Conservation (phyloP, 1,140 invertebrate genomes). For the Coboldia fuscipes region DNA sequence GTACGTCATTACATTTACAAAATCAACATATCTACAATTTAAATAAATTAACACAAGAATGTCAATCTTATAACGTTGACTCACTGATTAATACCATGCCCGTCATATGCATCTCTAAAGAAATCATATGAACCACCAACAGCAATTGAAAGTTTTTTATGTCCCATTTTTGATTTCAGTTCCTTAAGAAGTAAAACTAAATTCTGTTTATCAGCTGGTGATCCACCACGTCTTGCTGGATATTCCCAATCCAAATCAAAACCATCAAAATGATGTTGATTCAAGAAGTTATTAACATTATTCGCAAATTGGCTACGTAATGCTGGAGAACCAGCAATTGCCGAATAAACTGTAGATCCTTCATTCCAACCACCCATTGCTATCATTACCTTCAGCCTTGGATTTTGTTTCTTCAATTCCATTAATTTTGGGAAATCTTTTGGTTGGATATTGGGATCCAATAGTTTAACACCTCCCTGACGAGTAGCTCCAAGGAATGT, state of each 20-base stretch:
- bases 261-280: constrained; percentile 29
- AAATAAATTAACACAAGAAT: too few species aligned
- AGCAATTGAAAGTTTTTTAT: constrained; percentile 22
- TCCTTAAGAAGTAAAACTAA: constrained; percentile 21
- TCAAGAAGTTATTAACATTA: constrained; percentile 21
- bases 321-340: constrained; percentile 10
- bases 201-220: constrained; percentile 18
- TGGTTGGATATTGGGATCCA: constrained; percentile 21
- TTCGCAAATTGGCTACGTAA: constrained; percentile 17
- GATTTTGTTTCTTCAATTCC: constrained; percentile 26
- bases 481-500: constrained; percentile 30
- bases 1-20: constrained; percentile 43
- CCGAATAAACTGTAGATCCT: constrained; percentile 27
- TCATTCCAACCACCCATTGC: constrained; percentile 42
- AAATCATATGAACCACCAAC: constrained; percentile 23
- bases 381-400: constrained; percentile 28
- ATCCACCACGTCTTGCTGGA: constrained; percentile 23
- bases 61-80: too few species aligned
- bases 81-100: not conserved
- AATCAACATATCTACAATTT: constrained; percentile 30
- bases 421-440: constrained; percentile 21
- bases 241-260: constrained; percentile 39
- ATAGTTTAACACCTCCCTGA: constrained; percentile 11
- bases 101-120: not conserved
- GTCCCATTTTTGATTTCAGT: constrained; percentile 18